Conservation (phyloP, 2,888 invertebrate species). For the Mystacides longicornis region DNA sequence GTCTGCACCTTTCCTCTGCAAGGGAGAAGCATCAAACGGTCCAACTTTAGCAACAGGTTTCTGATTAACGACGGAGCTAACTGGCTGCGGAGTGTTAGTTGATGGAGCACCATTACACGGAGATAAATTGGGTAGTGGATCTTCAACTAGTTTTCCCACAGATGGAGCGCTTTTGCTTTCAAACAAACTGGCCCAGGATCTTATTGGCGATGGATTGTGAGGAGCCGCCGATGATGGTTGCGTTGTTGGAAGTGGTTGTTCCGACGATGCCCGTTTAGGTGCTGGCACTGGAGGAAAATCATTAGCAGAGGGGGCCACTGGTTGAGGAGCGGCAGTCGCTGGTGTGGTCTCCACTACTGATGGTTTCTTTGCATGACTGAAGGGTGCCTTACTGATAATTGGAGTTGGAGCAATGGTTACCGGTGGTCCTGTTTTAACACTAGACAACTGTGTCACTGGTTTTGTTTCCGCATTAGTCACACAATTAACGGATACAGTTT, state of each 20-base stretch:
- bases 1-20: slow-evolving; percentile 32
- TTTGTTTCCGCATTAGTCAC: slow-evolving; percentile 41
- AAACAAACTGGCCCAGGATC: slow-evolving; percentile 65
- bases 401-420: slow-evolving; percentile 43
- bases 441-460: slow-evolving; percentile 34
- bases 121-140: not conserved
- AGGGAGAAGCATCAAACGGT: slow-evolving; percentile 49
- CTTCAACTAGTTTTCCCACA: slow-evolving; percentile 9
- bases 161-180: slow-evolving; percentile 34
- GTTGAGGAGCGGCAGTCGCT: slow-evolving; percentile 33
- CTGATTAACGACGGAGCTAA: slow-evolving; percentile 33
- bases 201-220: slow-evolving; percentile 35
- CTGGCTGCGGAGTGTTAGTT: slow-evolving; percentile 28
- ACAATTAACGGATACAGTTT: slow-evolving; percentile 34
- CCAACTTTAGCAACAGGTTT: slow-evolving; percentile 57
- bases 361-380: slow-evolving; percentile 41
- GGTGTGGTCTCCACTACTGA: slow-evolving; percentile 36
- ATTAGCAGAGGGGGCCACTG: slow-evolving; percentile 29
- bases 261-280: slow-evolving; percentile 34
- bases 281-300: slow-evolving; percentile 36
- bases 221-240: slow-evolving; percentile 34
- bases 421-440: slow-evolving; percentile 37
- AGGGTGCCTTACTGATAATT: slow-evolving; percentile 46
- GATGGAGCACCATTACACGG: slow-evolving; percentile 12
- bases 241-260: slow-evolving; percentile 25